Evolutionary conservation across 2,888 invertebrate genomes (phyloP).

Genomic region (Amphimallon solstitiale): DNA sequence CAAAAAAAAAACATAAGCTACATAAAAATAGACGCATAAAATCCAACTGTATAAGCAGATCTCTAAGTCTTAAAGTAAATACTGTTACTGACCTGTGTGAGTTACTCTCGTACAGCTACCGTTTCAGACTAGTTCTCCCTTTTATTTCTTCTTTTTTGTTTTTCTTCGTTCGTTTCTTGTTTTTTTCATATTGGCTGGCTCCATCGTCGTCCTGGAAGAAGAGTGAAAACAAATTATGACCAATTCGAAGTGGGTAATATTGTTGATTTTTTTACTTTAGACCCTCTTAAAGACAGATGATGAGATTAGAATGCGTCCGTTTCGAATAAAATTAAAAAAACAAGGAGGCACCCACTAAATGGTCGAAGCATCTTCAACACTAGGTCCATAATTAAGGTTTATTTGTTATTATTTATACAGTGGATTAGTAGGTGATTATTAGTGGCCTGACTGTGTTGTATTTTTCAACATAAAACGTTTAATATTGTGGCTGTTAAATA

Average conservation of each 20-base stretch:
- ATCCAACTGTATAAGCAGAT: constrained; percentile 17
- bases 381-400: constrained; percentile 31
- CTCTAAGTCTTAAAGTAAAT: constrained; percentile 30
- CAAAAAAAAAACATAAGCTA: too few relatives aligned
- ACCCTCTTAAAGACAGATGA: constrained; percentile 34
- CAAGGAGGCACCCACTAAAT: constrained; percentile 25
- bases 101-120: constrained; percentile 17
- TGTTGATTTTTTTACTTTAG: constrained; percentile 38
- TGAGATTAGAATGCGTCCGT: constrained; percentile 30
- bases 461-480: constrained; percentile 28
- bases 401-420: constrained; percentile 37
- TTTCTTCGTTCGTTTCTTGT: not conserved
- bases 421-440: constrained; percentile 35
- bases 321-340: constrained; percentile 3
- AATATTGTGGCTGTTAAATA: constrained; percentile 24
- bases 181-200: constrained; percentile 1
- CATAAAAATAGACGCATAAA: not conserved
- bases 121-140: constrained; percentile 21
- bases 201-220: not conserved
- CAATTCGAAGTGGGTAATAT: constrained; percentile 30
- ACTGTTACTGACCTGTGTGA: constrained; percentile 32
- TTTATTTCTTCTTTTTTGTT: constrained; percentile 12
- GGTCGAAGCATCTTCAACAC: constrained; percentile 26
- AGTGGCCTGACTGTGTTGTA: constrained; percentile 20
- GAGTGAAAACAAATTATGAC: constrained; percentile 33